phyloP scores from a whole-genome alignment of 2,113 vertebrate genomes.

The Pelobates fuscus region DNA sequence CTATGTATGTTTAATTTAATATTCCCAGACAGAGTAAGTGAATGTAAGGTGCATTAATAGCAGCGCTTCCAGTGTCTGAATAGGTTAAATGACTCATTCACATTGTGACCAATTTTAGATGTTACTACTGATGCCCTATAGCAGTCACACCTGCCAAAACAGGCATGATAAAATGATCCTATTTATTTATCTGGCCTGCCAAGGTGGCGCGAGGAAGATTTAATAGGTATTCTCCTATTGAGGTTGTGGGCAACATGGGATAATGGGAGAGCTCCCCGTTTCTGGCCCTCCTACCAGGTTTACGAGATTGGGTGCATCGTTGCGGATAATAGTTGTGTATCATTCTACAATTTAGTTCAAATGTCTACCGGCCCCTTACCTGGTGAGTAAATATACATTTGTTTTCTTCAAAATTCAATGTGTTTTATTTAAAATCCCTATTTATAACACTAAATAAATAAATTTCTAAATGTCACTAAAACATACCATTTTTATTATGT shows the following conservation, averaged over 20 bases:
- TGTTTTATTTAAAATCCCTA: no score
- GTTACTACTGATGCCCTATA: conserved; percentile 4
- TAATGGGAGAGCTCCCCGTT: background rate
- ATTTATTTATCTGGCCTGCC: conserved; percentile 26
- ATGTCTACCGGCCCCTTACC: no score
- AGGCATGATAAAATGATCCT: conserved; percentile 38
- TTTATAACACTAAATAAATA: no score
- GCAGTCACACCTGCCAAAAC: conserved; percentile 23
- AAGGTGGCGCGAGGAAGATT: background rate
- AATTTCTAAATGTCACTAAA: no score
- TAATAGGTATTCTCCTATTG: conserved; percentile 11
- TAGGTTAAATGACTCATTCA: conserved; percentile 6
- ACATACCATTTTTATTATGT: no score
- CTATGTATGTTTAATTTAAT: no score
- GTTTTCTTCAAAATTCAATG: no score
- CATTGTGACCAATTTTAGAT: conserved; percentile 9
- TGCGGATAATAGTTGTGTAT: background rate
- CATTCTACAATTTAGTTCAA: background rate
- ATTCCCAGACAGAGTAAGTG: no score
- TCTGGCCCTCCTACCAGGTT: background rate
- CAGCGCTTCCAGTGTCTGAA: background rate
- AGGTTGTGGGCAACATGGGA: background rate
- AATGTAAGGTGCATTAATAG: background rate
- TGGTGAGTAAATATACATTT: no score
- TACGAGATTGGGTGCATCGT: background rate